These are phyloP conservation scores for Pemphigus obesinymphae DNA, from an alignment of 1,140 invertebrate species.

Conservation along the genomic window DNA sequence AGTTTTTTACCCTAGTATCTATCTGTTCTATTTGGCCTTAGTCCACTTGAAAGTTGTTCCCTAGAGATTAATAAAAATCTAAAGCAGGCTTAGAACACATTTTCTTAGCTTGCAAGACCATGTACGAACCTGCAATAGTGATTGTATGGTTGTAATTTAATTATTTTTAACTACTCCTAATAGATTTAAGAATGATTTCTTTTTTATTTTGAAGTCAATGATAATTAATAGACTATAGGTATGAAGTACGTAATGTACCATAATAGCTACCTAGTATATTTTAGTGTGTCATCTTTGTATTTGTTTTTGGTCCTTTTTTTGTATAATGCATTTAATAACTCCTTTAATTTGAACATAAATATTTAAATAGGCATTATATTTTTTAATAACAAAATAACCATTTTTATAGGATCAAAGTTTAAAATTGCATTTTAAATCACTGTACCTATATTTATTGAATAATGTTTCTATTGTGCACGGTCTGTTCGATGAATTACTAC, in stretches of 20 bases:
- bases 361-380: neutral
- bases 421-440: neutral
- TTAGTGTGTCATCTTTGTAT: no score
- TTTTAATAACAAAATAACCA: neutral
- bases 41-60: neutral
- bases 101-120: neutral
- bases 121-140: neutral
- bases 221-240: neutral
- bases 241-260: no score
- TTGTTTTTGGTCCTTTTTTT: neutral
- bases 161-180: neutral
- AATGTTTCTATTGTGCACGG: neutral
- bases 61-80: neutral
- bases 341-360: neutral
- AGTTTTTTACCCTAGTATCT: constrained; percentile 1
- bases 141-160: neutral
- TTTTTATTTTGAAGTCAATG: neutral
- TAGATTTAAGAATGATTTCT: neutral
- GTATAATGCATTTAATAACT: neutral
- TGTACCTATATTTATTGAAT: neutral
- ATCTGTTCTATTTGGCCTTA: neutral
- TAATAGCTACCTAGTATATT: no score
- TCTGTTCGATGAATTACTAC: neutral
- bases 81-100: neutral
- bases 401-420: neutral